Percentiles rank a stretch among this genome's conserved stretches.
Conservation (phyloP, 1,140 invertebrate genomes). For the Pogonomyrmex barbatus region DNA sequence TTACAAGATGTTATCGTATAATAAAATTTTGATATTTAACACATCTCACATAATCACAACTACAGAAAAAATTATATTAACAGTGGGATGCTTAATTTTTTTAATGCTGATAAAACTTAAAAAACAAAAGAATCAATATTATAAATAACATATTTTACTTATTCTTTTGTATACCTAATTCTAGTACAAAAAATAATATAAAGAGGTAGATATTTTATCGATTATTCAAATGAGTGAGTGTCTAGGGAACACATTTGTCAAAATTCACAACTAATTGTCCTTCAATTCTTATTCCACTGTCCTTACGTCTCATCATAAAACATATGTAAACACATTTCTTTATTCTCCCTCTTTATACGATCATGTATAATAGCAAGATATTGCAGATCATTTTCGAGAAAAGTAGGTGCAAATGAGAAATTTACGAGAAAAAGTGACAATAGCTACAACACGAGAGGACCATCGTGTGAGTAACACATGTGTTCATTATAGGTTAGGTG, state of each 20-base stretch:
- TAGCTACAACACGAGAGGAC: neutral
- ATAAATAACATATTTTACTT: neutral
- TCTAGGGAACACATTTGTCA: neutral
- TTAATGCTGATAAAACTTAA: neutral
- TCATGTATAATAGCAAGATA: neutral
- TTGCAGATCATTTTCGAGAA: too few relatives aligned
- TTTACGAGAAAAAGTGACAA: neutral
- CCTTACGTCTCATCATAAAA: neutral
- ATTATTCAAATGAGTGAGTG: neutral
- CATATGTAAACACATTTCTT: neutral
- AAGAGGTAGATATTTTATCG: neutral
- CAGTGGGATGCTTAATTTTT: too few relatives aligned
- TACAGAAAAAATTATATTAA: neutral
- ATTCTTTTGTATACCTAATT: neutral
- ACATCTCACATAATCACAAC: too few relatives aligned
- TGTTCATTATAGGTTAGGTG: conserved; percentile 77
- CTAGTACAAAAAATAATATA: neutral
- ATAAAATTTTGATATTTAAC: neutral
- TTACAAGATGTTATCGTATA: neutral
- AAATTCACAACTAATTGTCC: neutral
- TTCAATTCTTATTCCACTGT: neutral
- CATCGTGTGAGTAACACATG: conserved; percentile 65
- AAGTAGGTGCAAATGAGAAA: neutral
- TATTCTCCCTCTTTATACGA: neutral
- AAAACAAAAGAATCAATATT: neutral